Percentiles rank a stretch among this genome's conserved stretches.
Evolutionary conservation across 2,113 vertebrate species (phyloP).

Genomic region (Catharus fuscescens): DNA sequence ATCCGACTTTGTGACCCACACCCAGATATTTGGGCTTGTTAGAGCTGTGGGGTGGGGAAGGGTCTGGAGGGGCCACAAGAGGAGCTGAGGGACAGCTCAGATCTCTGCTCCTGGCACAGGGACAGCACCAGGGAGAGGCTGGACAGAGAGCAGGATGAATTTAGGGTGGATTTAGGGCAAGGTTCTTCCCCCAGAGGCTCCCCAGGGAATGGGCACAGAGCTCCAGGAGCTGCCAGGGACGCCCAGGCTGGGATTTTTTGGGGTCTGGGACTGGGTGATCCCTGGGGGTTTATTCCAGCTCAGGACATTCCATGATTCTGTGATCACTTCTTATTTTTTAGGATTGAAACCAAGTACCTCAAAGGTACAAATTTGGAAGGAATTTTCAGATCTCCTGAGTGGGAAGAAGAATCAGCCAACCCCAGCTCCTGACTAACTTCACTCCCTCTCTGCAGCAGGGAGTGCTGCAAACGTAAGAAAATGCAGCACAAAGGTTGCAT

Average conservation of each 20-base stretch:
- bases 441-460: background rate
- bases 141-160: background rate
- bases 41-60: background rate
- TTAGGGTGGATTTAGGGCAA: background rate
- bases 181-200: no score
- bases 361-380: background rate
- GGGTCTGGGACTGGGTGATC: background rate
- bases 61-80: background rate
- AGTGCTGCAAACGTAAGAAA: background rate
- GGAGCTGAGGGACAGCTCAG: background rate
- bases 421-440: no score
- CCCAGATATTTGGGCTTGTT: background rate
- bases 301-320: background rate
- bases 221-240: background rate
- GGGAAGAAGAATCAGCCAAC: background rate
- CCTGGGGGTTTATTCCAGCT: fast-evolving
- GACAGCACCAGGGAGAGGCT: background rate
- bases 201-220: background rate
- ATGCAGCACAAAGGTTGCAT: background rate
- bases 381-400: background rate
- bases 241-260: background rate
- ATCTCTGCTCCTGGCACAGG: background rate
- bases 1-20: background rate
- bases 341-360: background rate
- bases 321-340: background rate